Base-by-base conservation (phyloP, 2,113 vertebrate species). In the Ascaphus truei region DNA sequence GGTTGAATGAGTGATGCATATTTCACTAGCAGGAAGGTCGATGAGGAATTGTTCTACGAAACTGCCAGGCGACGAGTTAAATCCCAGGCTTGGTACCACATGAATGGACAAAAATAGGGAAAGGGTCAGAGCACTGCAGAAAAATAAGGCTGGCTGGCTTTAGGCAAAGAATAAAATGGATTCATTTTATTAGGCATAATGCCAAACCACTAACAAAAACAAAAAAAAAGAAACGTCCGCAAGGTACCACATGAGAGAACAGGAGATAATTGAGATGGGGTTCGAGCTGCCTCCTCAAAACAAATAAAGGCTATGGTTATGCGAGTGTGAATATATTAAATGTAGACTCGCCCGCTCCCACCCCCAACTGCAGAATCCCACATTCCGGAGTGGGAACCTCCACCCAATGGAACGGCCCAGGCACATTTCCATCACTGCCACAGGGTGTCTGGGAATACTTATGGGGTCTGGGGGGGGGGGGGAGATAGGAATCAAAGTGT, bases 301-400 rank as follows among this genome's bases (percentile, higher is more conserved):
- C 50, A 65, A 53, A 65, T 53, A 37, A 65, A 55, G 50, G 30
- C 31, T 65, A 50, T 23, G 62, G 62, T 41, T 65, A 20, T 53
- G 47, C 41, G 50, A 41, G 33, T 52, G 62, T 65, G 50, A 51
- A 65, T 65, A 65, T 43, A 65, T 65, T 53, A 55, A 53, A 65
- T 25, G 39, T 39, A 45, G 26, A 16, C 27, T 53, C 29, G 25
- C 45, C 62, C 50, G 39, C 34, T 50, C 41, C 31, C 34, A 34
- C 34, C 47, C 27, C 62, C 18, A 26, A 50, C 20, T 37, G 48
- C 48, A 65, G 33, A n/a, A 22, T 30, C 22, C 34, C 7, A 39
- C 33, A 52, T 64, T 37, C 33, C 22, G 25, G 9, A 13, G 3
- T 62, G 61, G 34, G 30, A 3, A 7, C 5, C 48, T 27, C 18